phyloP scores from a whole-genome alignment of 1,140 invertebrate species.

The Anoplolepis gracilipes region DNA sequence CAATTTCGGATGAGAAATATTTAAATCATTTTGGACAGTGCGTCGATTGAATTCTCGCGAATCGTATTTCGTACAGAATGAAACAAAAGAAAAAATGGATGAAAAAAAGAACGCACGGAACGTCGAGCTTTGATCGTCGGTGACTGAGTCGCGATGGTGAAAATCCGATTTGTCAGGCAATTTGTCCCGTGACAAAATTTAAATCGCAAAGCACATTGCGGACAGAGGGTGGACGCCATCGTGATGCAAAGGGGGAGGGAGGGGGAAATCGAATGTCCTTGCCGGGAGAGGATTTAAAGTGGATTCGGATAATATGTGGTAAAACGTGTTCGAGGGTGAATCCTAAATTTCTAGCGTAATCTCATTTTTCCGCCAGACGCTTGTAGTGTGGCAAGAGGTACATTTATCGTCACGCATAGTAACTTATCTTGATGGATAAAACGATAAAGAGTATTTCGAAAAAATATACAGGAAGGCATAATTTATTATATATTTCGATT shows the following conservation, averaged over 20 bases:
- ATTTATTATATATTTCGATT: background rate
- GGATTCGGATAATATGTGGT: slow-evolving; percentile 83
- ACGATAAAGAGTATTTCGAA: background rate
- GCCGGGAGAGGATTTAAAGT: slow-evolving; percentile 78
- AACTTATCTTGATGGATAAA: slow-evolving; percentile 19
- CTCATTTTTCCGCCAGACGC: slow-evolving; percentile 79
- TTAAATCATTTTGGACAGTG: slow-evolving; percentile 53
- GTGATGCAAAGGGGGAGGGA: background rate
- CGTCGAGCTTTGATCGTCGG: slow-evolving; percentile 62
- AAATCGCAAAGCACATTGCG: slow-evolving; percentile 83
- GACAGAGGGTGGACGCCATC: slow-evolving; percentile 23
- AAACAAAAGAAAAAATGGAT: slow-evolving; percentile 29
- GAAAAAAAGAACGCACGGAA: slow-evolving; percentile 25
- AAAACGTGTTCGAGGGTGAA: slow-evolving; percentile 83
- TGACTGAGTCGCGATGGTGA: slow-evolving; percentile 66
- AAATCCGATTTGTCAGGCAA: slow-evolving; percentile 84
- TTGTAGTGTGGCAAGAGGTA: slow-evolving; percentile 57
- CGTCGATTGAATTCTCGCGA: slow-evolving; percentile 59
- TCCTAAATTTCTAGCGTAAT: slow-evolving; percentile 82
- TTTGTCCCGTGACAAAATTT: slow-evolving; percentile 85
- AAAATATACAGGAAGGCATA: background rate
- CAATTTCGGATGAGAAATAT: slow-evolving; percentile 7
- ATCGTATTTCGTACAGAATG: slow-evolving; percentile 52
- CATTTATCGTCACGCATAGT: slow-evolving; percentile 8
- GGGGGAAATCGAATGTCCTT: slow-evolving; percentile 77